Conservation (phyloP, 1,140 invertebrate species). For the Papilio helenus region DNA sequence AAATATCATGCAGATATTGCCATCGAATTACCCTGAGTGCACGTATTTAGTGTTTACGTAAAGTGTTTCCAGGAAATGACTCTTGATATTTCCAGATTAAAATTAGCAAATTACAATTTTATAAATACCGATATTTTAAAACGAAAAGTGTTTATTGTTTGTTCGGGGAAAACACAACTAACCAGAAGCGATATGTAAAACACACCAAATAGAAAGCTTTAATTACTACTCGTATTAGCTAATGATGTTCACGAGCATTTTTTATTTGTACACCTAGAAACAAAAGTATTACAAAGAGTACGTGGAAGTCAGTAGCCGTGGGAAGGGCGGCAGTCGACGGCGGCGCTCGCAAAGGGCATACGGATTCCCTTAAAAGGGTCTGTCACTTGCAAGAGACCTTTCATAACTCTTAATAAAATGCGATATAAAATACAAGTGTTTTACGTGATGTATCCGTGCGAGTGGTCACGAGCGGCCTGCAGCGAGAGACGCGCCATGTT, state of each 20-base stretch:
- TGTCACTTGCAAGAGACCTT: conserved; percentile 72
- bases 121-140: background rate
- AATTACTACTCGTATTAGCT: background rate
- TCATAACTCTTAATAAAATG: conserved; percentile 81
- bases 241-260: background rate
- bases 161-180: background rate
- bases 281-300: conserved; percentile 12
- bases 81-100: background rate
- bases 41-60: background rate
- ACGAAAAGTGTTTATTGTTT: background rate
- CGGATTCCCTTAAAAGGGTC: conserved; percentile 67
- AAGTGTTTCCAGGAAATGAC: background rate
- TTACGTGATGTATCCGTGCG: conserved; percentile 77
- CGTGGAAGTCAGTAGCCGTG: conserved; percentile 41
- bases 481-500: conserved; percentile 70
- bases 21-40: background rate
- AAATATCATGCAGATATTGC: background rate
- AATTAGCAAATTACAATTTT: background rate
- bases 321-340: conserved; percentile 45
- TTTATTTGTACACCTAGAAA: background rate
- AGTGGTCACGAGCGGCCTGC: conserved; percentile 71
- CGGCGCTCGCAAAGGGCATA: conserved; percentile 57
- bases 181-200: background rate
- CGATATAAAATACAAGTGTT: conserved; percentile 62
- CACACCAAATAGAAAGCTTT: background rate